Evolutionary conservation across 1,140 invertebrate genomes (phyloP).

Genomic region (Drosophila funebris): DNA sequence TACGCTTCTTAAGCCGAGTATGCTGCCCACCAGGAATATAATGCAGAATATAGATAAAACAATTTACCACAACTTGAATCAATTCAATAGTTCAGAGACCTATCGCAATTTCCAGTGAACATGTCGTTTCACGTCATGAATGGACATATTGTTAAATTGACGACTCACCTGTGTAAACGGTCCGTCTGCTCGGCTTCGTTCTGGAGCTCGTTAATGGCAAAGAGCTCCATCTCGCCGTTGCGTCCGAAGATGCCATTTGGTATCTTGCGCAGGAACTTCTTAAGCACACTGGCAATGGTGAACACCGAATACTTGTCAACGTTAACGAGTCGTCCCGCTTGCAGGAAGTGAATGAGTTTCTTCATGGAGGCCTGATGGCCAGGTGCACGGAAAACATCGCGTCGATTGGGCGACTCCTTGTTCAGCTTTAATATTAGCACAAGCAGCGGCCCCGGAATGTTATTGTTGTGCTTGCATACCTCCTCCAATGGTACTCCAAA

Average conservation of each 20-base stretch:
- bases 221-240: slow-evolving; percentile 95
- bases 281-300: slow-evolving; percentile 98
- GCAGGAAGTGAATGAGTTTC: slow-evolving; percentile 96
- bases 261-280: slow-evolving; percentile 98
- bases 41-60: neutral
- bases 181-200: slow-evolving; percentile 93
- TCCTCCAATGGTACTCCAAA: slow-evolving; percentile 94
- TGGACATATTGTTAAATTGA: neutral
- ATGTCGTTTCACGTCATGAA: slow-evolving; percentile 5
- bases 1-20: neutral
- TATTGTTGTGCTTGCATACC: slow-evolving; percentile 96
- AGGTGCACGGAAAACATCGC: slow-evolving; percentile 97
- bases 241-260: slow-evolving; percentile 97
- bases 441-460: slow-evolving; percentile 95
- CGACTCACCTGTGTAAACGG: slow-evolving; percentile 93
- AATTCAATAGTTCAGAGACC: slow-evolving; percentile 1
- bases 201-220: slow-evolving; percentile 92
- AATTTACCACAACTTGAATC: neutral
- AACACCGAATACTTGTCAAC: slow-evolving; percentile 99
- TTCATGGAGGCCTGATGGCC: slow-evolving; percentile 98
- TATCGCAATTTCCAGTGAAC: neutral
- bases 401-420: slow-evolving; percentile 95
- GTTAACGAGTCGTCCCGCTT: slow-evolving; percentile 97
- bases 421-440: slow-evolving; percentile 96
- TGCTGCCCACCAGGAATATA: neutral